A percentile compares a stretch with the other conserved stretches of the same genome.
Conservation (phyloP, 2,113 vertebrate species). For the Emydocephalus ijimae region DNA sequence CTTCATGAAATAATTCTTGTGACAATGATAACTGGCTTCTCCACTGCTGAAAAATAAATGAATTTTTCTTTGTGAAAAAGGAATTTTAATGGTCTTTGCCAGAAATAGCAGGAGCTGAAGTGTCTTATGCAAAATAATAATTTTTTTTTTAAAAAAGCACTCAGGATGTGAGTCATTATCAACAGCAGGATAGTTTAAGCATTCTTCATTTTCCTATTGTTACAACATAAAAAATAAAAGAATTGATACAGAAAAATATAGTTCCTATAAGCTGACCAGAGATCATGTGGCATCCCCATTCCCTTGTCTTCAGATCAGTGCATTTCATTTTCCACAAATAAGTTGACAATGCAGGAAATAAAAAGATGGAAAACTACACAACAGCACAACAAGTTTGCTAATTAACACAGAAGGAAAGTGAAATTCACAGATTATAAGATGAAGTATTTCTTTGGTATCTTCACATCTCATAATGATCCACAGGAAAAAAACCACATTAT, state of each 20-base stretch:
- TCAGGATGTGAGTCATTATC: slow-evolving; percentile 60
- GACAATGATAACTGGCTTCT: slow-evolving; percentile 45
- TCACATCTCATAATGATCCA: background rate
- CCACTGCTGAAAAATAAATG: slow-evolving; percentile 57
- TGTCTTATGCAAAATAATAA: slow-evolving; percentile 53
- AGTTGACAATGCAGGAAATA: background rate
- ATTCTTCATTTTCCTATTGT: slow-evolving; percentile 34
- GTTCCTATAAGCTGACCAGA: background rate
- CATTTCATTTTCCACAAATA: background rate
- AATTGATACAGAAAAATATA: background rate
- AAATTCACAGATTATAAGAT: background rate
- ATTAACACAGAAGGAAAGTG: background rate
- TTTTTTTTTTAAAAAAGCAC: background rate
- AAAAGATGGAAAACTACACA: background rate
- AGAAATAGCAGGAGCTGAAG: slow-evolving; percentile 65
- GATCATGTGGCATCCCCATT: background rate
- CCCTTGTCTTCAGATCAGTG: background rate
- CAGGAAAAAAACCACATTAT: background rate
- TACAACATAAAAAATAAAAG: slow-evolving; percentile 3
- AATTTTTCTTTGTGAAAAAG: slow-evolving; percentile 58
- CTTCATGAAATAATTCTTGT: slow-evolving; percentile 55
- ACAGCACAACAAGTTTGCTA: background rate
- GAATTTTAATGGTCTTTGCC: slow-evolving; percentile 55
- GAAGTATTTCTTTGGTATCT: background rate
- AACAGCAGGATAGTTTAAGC: slow-evolving; percentile 56